Percentiles rank a stretch among this genome's conserved stretches.
phyloP scores from a whole-genome alignment of 2,888 invertebrate species.

The Sicus ferrugineus region DNA sequence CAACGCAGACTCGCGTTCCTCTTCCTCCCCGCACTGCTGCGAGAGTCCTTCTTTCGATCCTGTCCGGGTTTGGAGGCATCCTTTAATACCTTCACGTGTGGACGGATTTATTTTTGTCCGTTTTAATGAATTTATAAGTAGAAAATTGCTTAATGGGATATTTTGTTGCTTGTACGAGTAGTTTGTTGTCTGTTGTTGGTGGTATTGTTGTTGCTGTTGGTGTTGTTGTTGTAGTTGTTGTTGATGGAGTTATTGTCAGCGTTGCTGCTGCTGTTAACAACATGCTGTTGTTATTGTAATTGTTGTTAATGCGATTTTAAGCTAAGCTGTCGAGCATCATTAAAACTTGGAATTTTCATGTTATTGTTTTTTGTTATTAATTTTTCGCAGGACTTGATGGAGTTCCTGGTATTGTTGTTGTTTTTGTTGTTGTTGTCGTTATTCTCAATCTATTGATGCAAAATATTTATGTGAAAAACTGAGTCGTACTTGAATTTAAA shows the following conservation, averaged over 20 bases:
- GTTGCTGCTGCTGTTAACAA: slow-evolving; percentile 5
- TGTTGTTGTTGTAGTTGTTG: slow-evolving; percentile 9
- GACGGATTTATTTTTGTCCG: slow-evolving; percentile 23
- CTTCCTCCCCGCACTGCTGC: background rate
- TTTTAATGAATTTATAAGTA: slow-evolving; percentile 34
- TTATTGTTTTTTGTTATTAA: slow-evolving; percentile 2
- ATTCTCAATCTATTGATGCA: too few relatives aligned
- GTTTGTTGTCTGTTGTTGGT: slow-evolving; percentile 4
- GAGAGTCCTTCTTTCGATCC: background rate
- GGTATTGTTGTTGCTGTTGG: slow-evolving; percentile 1
- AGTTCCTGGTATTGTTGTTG: background rate
- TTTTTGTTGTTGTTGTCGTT: slow-evolving; percentile 1
- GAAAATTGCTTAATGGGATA: slow-evolving; percentile 29
- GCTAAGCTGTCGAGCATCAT: slow-evolving; percentile 27
- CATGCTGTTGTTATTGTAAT: slow-evolving; percentile 15
- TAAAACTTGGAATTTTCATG: slow-evolving; percentile 12
- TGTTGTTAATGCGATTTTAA: slow-evolving; percentile 33
- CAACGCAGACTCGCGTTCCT: background rate
- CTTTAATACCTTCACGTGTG: slow-evolving; percentile 6
- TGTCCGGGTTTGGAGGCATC: background rate
- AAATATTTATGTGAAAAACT: too few relatives aligned
- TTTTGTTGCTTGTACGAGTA: background rate
- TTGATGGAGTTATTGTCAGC: background rate
- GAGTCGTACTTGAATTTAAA: too few relatives aligned
- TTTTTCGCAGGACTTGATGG: slow-evolving; percentile 6